Evolutionary conservation across 1,140 invertebrate genomes (phyloP).

Genomic region (Pachypsylla venusta): DNA sequence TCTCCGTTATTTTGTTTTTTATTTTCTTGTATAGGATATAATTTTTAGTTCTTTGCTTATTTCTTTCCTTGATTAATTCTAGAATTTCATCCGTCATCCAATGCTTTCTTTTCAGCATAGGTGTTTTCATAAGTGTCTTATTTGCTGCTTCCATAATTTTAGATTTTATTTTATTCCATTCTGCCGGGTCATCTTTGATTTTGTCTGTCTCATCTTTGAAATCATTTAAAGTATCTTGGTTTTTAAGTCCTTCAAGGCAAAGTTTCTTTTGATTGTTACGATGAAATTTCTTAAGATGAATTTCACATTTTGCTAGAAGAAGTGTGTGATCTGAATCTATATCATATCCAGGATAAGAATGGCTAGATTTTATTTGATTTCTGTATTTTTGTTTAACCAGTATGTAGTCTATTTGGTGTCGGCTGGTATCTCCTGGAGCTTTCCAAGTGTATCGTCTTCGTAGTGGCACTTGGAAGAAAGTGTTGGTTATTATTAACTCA

Average conservation of each 20-base stretch:
- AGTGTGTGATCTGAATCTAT: conserved; percentile 9
- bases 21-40: too few species aligned
- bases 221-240: conserved; percentile 5
- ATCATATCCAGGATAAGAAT: conserved; percentile 3
- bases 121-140: not conserved
- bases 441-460: too few species aligned
- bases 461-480: not conserved
- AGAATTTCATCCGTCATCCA: too few species aligned
- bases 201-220: not conserved
- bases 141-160: not conserved
- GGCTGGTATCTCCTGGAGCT: conserved; percentile 21
- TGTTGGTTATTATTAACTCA: not conserved
- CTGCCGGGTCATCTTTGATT: too few species aligned
- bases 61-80: not conserved
- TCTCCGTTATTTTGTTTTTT: conserved; percentile 4
- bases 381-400: conserved; percentile 18
- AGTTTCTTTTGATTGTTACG: not conserved
- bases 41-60: conserved; percentile 3
- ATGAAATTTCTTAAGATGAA: conserved; percentile 11
- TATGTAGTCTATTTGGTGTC: conserved; percentile 29
- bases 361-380: conserved; percentile 2
- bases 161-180: not conserved
- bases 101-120: conserved; percentile 11
- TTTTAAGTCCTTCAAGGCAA: conserved; percentile 10
- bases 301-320: conserved; percentile 3